Conservation (phyloP, 2,113 vertebrate genomes). For the Phylloscopus trochiloides region DNA sequence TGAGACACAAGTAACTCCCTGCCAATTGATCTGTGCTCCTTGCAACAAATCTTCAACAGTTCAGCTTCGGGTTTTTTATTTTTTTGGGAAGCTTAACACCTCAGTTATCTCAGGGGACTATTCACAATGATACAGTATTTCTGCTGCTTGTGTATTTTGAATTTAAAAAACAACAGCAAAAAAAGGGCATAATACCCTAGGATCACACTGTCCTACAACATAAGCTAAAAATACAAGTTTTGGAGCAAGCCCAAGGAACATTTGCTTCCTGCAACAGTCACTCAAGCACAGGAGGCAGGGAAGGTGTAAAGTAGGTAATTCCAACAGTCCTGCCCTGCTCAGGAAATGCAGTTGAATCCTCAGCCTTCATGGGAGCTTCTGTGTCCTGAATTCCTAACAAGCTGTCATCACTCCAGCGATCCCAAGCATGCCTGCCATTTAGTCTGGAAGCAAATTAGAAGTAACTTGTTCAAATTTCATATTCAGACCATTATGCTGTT, state of each 20-base stretch:
- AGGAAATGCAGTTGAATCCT: neutral
- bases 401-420: neutral
- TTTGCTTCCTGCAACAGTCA: neutral
- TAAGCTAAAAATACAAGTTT: neutral
- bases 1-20: accelerated
- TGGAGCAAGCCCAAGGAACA: neutral
- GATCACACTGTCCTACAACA: neutral
- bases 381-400: neutral
- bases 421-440: neutral
- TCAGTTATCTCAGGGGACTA: neutral
- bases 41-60: neutral
- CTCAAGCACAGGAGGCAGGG: neutral
- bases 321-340: neutral
- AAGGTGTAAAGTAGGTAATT: neutral
- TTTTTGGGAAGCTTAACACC: neutral
- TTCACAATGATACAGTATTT: neutral
- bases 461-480: neutral
- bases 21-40: neutral
- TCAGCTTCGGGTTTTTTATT: neutral
- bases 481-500: neutral
- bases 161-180: neutral
- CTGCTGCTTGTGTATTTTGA: neutral
- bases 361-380: neutral
- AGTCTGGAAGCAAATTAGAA: neutral
- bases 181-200: neutral